Evolutionary conservation across 2,797 vertebrate species (phyloP).

Genomic region (Cirrhinus mrigala): DNA sequence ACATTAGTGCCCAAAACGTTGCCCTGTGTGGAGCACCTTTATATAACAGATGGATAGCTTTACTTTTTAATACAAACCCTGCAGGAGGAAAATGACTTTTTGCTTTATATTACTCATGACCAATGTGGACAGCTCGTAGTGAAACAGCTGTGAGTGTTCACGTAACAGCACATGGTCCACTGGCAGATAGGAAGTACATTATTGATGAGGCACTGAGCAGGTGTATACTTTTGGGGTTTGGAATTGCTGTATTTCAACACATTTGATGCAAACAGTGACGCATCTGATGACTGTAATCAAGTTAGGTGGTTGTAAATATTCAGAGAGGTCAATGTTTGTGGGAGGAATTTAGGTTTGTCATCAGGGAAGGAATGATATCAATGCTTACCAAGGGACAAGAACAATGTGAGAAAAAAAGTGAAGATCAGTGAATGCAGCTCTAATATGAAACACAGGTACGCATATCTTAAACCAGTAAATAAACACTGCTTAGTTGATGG

Average conservation of each 20-base stretch:
- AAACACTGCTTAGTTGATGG: not conserved
- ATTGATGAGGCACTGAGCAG: constrained; percentile 58
- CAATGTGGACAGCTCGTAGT: constrained; percentile 44
- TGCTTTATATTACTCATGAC: constrained; percentile 47
- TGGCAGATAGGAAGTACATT: constrained; percentile 54
- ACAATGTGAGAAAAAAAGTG: constrained; percentile 4
- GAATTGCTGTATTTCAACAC: constrained; percentile 30
- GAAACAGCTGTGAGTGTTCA: constrained; percentile 42
- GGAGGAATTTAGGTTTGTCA: constrained; percentile 40
- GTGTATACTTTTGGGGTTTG: constrained; percentile 43
- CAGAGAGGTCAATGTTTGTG: constrained; percentile 28
- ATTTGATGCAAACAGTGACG: constrained; percentile 8
- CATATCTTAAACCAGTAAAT: not conserved
- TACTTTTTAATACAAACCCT: constrained; percentile 52
- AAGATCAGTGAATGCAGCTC: not conserved
- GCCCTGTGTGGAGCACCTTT: constrained; percentile 42
- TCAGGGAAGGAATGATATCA: constrained; percentile 41
- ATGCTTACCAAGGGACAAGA: constrained; percentile 32
- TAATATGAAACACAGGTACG: not conserved
- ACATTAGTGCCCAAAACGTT: constrained; percentile 41
- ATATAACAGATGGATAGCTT: constrained; percentile 46
- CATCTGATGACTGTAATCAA: not conserved
- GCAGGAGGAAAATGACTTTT: constrained; percentile 45
- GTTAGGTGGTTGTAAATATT: not conserved
- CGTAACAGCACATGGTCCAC: not conserved